Percentiles rank a stretch among this genome's conserved stretches.
Evolutionary conservation across 2,888 invertebrate genomes (phyloP).

Genomic region (Lasius fuliginosus): DNA sequence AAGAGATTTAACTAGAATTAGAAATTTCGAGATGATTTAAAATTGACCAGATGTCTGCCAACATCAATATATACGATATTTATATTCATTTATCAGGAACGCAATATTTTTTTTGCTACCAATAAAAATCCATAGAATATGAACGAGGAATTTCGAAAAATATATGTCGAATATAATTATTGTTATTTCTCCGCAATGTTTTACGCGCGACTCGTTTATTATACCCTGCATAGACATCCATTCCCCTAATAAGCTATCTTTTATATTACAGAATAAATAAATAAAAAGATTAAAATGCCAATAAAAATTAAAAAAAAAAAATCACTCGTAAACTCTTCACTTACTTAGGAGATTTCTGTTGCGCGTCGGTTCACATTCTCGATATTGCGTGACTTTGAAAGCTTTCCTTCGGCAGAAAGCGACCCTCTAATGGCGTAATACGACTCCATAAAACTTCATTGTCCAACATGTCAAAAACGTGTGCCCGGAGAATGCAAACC

Average conservation of each 20-base stretch:
- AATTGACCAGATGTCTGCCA: background rate
- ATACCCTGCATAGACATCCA: slow-evolving; percentile 38
- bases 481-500: slow-evolving; percentile 37
- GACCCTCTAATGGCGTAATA: background rate
- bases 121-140: background rate
- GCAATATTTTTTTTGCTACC: background rate
- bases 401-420: background rate
- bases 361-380: background rate
- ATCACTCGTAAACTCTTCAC: background rate
- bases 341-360: background rate
- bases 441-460: background rate
- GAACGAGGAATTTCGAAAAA: background rate
- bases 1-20: background rate
- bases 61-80: background rate
- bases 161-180: slow-evolving; percentile 1
- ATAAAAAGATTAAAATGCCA: background rate
- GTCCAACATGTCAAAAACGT: slow-evolving; percentile 27
- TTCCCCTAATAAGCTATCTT: slow-evolving; percentile 5
- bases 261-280: background rate
- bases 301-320: background rate
- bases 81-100: background rate
- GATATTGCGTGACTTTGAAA: background rate
- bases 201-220: slow-evolving; percentile 7
- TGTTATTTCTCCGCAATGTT: background rate
- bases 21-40: background rate